Base-by-base conservation (phyloP, 1,140 invertebrate species). In the Gerris buenoi region DNA sequence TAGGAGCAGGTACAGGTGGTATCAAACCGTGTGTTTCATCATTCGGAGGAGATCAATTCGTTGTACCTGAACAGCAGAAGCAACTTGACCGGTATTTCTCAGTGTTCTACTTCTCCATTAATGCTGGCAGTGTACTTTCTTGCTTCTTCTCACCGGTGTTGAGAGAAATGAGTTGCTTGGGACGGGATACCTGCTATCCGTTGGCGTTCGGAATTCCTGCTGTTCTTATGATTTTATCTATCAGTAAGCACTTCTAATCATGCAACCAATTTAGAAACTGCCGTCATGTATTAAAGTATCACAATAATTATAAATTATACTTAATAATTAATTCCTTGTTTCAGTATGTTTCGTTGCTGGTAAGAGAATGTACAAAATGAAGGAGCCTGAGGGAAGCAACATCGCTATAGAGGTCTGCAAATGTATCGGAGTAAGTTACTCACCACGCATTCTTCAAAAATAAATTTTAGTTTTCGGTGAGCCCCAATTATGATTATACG, bases 11-110 rank as follows among this genome's bases (percentile, higher is more conserved):
- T 0, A 94, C 93, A 0, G 97, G 95, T 10, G 93, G 96, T 1
- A 98, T 99, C 73, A 99, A 99, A 75, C 95, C 97, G 0, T 98
- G 95, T 75, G 95, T 98, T 0, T 86, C 92, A 0, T 90, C 96
- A 0, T 98, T 99, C 77, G 97, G 97, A 23, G 97, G 93, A 0
- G 96, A 99, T 78, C 97, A 99, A 79, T 96, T 95, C 76, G 79
- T 83, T 68, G 70, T 91, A 46, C 91, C 91, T 0, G 84, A 87
- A 73, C 90, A 89, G 78, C 85, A 84, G 72, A 77, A 77, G 68
- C 85, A 93, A 73, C 77, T 95, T 57, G 82, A 84, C 1, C 85
- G 85, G 66, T 97, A 93, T 79, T 97, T 97, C 77, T 95, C 93
- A 0, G 77, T 95, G 0, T 97, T 96, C 76, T 97, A 97, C 79